Percentiles rank a stretch among this genome's conserved stretches.
These are phyloP conservation scores for Eospalax fontanierii DNA, from an alignment of 2,797 vertebrate species.

Conservation along the genomic window DNA sequence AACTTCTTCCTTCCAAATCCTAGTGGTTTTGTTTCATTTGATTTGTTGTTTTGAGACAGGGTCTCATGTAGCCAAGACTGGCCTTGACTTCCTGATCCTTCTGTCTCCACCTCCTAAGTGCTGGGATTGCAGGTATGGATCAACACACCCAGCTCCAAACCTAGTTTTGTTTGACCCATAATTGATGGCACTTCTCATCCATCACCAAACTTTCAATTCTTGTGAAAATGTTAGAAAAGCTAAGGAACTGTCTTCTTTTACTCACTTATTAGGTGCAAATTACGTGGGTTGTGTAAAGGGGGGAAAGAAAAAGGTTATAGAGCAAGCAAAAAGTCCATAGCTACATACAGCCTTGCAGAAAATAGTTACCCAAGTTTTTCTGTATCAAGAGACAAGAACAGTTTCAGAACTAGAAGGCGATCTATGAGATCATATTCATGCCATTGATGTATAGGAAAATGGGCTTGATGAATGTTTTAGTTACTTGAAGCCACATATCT, in stretches of 20 bases:
- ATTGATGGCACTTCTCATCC: background rate
- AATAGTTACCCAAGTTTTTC: background rate
- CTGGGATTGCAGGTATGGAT: too few relatives aligned
- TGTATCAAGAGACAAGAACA: conserved; percentile 2
- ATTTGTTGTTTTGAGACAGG: background rate
- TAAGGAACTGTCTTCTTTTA: background rate
- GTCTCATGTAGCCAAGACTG: background rate
- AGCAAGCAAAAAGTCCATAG: background rate
- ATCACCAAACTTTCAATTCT: background rate
- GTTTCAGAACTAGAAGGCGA: conserved; percentile 32
- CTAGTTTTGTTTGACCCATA: background rate
- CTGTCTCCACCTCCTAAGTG: background rate
- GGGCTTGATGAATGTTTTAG: background rate
- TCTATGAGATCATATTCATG: background rate
- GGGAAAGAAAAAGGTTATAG: background rate
- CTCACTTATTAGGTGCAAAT: background rate
- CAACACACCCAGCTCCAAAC: background rate
- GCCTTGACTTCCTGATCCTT: background rate
- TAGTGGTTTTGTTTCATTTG: background rate
- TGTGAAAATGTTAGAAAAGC: background rate
- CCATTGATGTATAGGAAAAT: background rate
- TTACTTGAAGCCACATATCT: background rate
- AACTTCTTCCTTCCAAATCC: conserved; percentile 35
- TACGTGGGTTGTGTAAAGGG: background rate
- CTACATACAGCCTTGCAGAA: background rate